Evolutionary conservation across 2,113 vertebrate genomes (phyloP).

Genomic region (Dromiciops gliroides): DNA sequence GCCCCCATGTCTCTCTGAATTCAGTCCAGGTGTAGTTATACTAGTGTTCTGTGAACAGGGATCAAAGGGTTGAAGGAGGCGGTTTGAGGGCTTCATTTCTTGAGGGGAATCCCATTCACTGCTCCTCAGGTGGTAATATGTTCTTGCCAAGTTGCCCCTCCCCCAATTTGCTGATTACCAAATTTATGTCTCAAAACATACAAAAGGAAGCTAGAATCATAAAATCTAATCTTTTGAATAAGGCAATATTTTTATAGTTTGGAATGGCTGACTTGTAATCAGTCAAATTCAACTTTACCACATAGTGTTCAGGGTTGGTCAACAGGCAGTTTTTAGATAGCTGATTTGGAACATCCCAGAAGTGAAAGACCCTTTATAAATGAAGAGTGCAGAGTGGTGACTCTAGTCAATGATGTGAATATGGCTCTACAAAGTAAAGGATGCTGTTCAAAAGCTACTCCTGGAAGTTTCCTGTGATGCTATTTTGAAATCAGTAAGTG

Average conservation of each 20-base stretch:
- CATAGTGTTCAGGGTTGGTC: constrained; percentile 44
- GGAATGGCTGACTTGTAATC: constrained; percentile 49
- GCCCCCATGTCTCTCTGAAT: neutral
- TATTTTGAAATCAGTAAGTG: constrained; percentile 52
- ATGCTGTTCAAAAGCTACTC: constrained; percentile 60
- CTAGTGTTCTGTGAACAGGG: neutral
- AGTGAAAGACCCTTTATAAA: constrained; percentile 57
- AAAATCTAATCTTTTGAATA: constrained; percentile 41
- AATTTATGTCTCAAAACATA: neutral
- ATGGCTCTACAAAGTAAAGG: constrained; percentile 72
- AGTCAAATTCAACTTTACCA: constrained; percentile 60
- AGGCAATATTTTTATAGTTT: constrained; percentile 34
- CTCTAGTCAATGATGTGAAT: constrained; percentile 59
- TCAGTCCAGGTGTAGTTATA: neutral
- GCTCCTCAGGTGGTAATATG: neutral
- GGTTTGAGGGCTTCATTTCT: neutral
- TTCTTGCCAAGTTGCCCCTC: neutral
- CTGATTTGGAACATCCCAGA: constrained; percentile 67
- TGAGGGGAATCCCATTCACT: neutral
- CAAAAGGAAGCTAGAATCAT: neutral
- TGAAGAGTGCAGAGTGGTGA: constrained; percentile 63
- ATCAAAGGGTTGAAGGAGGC: neutral
- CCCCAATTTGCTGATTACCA: neutral
- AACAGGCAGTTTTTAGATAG: constrained; percentile 70
- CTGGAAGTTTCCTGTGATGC: constrained; percentile 49